phyloP scores from a whole-genome alignment of 2,888 invertebrate species.

The Hedya salicella region DNA sequence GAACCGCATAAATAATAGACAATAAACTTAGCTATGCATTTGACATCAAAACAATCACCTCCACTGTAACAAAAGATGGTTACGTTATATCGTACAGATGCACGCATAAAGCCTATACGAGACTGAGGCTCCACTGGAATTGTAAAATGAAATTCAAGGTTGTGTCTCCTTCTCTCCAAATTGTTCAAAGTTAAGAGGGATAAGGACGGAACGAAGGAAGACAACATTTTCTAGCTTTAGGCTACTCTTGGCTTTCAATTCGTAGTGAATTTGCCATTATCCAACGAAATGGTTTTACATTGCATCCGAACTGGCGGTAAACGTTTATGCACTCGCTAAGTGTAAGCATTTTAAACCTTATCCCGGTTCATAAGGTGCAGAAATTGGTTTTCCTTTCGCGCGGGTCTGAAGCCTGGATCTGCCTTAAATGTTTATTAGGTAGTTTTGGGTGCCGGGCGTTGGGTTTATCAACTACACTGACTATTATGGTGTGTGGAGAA shows the following conservation, averaged over 20 bases:
- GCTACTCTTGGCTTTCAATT: slow-evolving; percentile 47
- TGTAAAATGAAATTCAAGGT: background rate
- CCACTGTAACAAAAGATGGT: slow-evolving; percentile 27
- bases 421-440: slow-evolving; percentile 25
- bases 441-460: slow-evolving; percentile 1
- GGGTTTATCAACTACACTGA: background rate
- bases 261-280: slow-evolving; percentile 50
- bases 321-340: slow-evolving; percentile 50
- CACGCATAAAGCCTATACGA: slow-evolving; percentile 31
- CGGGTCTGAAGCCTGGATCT: slow-evolving; percentile 7
- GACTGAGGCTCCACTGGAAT: background rate
- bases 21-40: background rate
- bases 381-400: background rate
- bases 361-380: background rate
- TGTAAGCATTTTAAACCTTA: background rate
- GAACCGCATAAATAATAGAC: background rate
- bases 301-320: slow-evolving; percentile 52
- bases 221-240: background rate
- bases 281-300: slow-evolving; percentile 53
- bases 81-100: slow-evolving; percentile 24
- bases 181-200: background rate
- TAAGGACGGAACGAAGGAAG: background rate
- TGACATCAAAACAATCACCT: slow-evolving; percentile 27
- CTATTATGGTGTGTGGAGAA: background rate
- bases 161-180: background rate